A percentile compares a stretch with the other conserved stretches of the same genome.
Evolutionary conservation across 2,888 invertebrate genomes (phyloP).

Genomic region (Drosophila setosimentum): DNA sequence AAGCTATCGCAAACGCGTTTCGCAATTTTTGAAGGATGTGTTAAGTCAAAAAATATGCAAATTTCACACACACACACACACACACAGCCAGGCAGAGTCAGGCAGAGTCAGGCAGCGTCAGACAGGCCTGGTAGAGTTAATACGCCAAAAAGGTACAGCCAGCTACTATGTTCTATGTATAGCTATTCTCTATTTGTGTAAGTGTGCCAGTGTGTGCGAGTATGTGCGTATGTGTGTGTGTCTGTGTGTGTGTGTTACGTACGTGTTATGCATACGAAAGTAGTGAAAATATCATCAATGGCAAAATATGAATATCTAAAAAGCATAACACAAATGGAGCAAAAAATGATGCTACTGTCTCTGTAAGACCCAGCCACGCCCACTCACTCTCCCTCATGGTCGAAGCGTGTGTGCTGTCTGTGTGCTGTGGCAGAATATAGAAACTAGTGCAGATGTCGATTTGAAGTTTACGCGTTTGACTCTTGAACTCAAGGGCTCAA

Average conservation of each 20-base stretch:
- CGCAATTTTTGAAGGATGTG: conserved; percentile 80
- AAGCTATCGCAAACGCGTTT: conserved; percentile 80
- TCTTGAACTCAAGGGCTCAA: conserved; percentile 44
- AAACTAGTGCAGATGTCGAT: conserved; percentile 75
- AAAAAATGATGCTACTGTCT: conserved; percentile 55
- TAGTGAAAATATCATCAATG: conserved; percentile 81
- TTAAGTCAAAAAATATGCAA: conserved; percentile 80
- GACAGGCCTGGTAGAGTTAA: conserved; percentile 58
- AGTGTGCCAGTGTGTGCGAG: conserved; percentile 18
- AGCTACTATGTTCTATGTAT: conserved; percentile 29
- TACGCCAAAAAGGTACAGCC: conserved; percentile 52
- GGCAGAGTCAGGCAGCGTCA: conserved; percentile 29
- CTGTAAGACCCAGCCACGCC: conserved; percentile 1
- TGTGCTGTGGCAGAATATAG: conserved; percentile 17
- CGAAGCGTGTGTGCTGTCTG: neutral
- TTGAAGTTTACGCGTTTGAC: conserved; percentile 58
- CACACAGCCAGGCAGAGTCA: conserved; percentile 27
- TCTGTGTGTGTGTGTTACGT: conserved; percentile 53
- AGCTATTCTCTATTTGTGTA: conserved; percentile 33
- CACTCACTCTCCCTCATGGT: neutral
- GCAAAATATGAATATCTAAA: conserved; percentile 80
- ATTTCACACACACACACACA: conserved; percentile 51
- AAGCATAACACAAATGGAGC: conserved; percentile 75
- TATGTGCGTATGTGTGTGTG: conserved; percentile 20
- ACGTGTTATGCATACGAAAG: conserved; percentile 80